A percentile compares a stretch with the other conserved stretches of the same genome.
These are phyloP conservation scores for Cosmia trapezina DNA, from an alignment of 2,888 invertebrate species.

Conservation along the genomic window DNA sequence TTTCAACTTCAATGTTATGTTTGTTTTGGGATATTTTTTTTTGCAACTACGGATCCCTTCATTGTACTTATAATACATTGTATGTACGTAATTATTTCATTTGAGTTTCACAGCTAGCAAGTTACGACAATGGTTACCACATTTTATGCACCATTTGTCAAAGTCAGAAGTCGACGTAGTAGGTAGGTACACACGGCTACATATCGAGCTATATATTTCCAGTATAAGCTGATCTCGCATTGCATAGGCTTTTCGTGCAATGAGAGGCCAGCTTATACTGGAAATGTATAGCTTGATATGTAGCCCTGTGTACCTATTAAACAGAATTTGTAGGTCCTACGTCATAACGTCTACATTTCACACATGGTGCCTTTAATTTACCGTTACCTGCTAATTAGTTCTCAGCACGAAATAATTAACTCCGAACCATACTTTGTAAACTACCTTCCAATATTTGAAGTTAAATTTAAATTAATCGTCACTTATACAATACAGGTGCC, in stretches of 20 bases:
- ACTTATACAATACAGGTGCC: conserved; percentile 2
- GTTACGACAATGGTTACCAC: background rate
- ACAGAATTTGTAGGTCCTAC: conserved; percentile 14
- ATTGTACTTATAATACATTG: no score
- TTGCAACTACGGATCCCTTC: no score
- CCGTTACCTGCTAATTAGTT: conserved; percentile 44
- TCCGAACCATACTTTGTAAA: conserved; percentile 31
- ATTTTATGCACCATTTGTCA: conserved; percentile 21
- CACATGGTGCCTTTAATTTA: conserved; percentile 37
- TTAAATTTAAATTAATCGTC: conserved; percentile 50
- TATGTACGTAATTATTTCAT: background rate
- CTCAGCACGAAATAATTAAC: conserved; percentile 41
- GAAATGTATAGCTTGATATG: no score
- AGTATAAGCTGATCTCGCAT: no score
- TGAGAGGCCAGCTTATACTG: no score
- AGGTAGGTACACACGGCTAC: no score
- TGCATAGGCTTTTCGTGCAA: no score
- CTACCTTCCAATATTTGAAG: conserved; percentile 42
- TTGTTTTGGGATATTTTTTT: no score
- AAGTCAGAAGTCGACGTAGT: conserved; percentile 10
- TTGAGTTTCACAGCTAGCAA: background rate
- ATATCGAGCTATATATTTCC: no score
- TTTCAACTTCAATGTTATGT: no score
- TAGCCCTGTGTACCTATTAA: background rate
- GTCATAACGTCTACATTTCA: conserved; percentile 35